Evolutionary conservation across 1,140 invertebrate genomes (phyloP), one percentile per base, ranked within the genome.

Genomic region (Apis dorsata): DNA sequence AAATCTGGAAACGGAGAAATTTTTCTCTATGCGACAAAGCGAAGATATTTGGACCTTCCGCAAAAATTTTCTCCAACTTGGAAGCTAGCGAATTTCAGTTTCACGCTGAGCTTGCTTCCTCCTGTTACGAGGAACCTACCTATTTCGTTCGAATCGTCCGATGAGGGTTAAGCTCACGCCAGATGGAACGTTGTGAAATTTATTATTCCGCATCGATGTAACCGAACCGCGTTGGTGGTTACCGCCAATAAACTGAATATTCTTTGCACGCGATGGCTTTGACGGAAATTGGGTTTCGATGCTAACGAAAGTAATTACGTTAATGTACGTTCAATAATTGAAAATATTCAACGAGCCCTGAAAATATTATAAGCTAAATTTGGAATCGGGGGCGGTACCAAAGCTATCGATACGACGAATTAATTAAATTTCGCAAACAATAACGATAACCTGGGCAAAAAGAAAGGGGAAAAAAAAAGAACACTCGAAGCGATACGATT

Each of bases 221-320:
- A 13, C 44, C 0, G 19, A 21, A 5, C 10, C 34, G 44, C 66
- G 21, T 5, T 21, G 68, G 0, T 1, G 21, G 13, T 24, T 9
- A 51, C n/a, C 13, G 24, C 68, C n/a, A 1, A 28, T n/a, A 69
- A 49, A 51, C 11, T n/a, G 19, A 51, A 51, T 70, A 70, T 70
- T 51, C 44, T 24, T 70, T 21, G 34, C 65, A 12, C 28, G 10
- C 12, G 9, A 44, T 34, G 10, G 65, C 9, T 19, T n/a, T 21
- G 34, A 51, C 19, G 66, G 21, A n/a, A 53, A 70, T 21, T 51
- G 44, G 34, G 15, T 71, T 34, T 34, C 51, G 17, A 73, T 63
- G 19, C 21, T n/a, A 17, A 19, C 24, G 59, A 57, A 79, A 78
- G 68, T 21, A 81, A 53, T 77, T 7, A 55, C n/a, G n/a, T 69